Base-by-base conservation (phyloP, 2,113 vertebrate genomes). In the Rhinolophus ferrumequinum region DNA sequence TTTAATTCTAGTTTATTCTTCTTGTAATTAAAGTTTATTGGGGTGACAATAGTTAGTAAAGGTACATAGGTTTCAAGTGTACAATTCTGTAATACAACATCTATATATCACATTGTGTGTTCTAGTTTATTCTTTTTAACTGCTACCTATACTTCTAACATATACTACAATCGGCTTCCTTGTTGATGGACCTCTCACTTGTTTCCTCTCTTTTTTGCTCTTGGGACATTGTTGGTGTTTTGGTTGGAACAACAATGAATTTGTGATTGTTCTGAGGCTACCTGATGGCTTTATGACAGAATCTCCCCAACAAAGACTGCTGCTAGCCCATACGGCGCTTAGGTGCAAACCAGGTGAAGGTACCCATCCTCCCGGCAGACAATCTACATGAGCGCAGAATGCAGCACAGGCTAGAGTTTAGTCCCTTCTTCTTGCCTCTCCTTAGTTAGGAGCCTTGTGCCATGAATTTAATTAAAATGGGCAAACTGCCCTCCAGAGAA, bases 91-190 rank as follows among this genome's bases (percentile, higher is more conserved):
- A 44, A 44, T 44, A 44, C 41, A 44, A 6, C 41, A 44, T 7
- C 41, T 44, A 44, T 7, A 44, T 44, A 44, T 44, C 41, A 7
- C 41, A 44, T 44, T 44, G 41, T 7, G 41, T 44, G 41, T 33
- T 92, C 60, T 80, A 87, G 21, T 19, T 52, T 72, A 80, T 24
- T 93, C 33, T 6, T 92, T 88, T 92, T 76, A 88, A 72, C 56
- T 79, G 64, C 7, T 67, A 54, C 62, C 79, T 88, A 24, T 56
- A 70, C 56, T 81, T 93, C 64, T 62, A 80, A 69, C 33, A 90
- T 19, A 76, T 50, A 21, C 11, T 60, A 13, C 6, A 67, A 30
- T 38, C 85, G 72, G 35, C 28, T 38, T 96, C 90, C 60, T 77
- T 88, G 47, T 41, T 22, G 47, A 76, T 66, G 44, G 62, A 28